Base-by-base conservation (phyloP, 2,797 vertebrate species). In the Fratercula arctica region DNA sequence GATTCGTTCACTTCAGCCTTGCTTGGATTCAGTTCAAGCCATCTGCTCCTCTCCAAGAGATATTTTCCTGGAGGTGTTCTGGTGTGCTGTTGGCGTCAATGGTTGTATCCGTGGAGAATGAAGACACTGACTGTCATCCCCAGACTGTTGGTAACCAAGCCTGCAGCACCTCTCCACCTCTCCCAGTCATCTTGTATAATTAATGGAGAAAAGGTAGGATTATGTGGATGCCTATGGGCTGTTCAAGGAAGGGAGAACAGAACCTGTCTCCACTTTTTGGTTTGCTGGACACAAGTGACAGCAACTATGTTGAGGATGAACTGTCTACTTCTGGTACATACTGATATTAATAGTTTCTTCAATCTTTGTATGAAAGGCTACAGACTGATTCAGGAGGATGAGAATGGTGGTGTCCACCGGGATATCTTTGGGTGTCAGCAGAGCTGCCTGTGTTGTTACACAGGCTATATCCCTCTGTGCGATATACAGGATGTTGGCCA, bases 11-110 rank as follows among this genome's bases (percentile, higher is more conserved):
- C 61, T 96, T 87, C 79, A 94, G 89, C 85, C 87, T 75, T 33
- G 35, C 73, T 72, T 96, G 96, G 96, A 96, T 92, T 88, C 73
- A 19, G 50, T 93, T 96, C 95, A 95, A 59, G 46, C 95, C 95
- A 96, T 96, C 96, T 96, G 96, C 73, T 96, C 24, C 66, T 91
- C 92, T 91, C 92, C 93, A 93, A 78, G 87, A 95, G 75, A 72
- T 85, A 4, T 83, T 91, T 33, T 91, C 82, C 93, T 94, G 89
- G 89, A 92, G 89, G 75, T 68, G 85, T 64, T 78, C 70, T 89
- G 92, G 63, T 1, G 0, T 87, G 85, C 46, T 91, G 16, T 53
- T 81, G 31, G 78, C 80, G 93, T 69, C 85, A 88, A 7, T 14
- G 90, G 74, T 81, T 61, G 35, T 6, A 45, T 37, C 82, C 0